phyloP scores from a whole-genome alignment of 2,888 invertebrate genomes.

The Hesperia comma region DNA sequence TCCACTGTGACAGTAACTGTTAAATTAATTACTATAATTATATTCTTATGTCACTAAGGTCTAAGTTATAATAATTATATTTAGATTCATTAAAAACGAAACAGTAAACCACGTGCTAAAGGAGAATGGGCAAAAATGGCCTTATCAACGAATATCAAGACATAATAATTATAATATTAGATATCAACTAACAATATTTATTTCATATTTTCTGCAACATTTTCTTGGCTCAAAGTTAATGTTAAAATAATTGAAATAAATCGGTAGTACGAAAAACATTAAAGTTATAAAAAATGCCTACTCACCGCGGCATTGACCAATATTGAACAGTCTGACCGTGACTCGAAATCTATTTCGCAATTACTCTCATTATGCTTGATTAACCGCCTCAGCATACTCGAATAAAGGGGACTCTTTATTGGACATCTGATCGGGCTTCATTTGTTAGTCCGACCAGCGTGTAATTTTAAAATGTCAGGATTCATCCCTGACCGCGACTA shows the following conservation, averaged over 20 bases:
- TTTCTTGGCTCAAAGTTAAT: no score
- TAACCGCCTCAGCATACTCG: slow-evolving; percentile 12
- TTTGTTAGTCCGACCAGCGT: not conserved
- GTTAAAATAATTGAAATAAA: slow-evolving; percentile 1
- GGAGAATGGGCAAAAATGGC: no score
- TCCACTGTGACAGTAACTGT: no score
- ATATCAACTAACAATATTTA: no score
- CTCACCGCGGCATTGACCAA: slow-evolving; percentile 47
- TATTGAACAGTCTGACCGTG: slow-evolving; percentile 44
- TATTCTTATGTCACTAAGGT: no score
- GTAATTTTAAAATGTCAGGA: not conserved
- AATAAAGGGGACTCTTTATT: slow-evolving; percentile 10
- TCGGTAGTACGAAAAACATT: not conserved
- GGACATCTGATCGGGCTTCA: not conserved
- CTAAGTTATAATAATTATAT: no score
- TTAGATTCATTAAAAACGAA: no score
- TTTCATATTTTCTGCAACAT: no score
- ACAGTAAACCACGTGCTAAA: no score
- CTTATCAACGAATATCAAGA: no score
- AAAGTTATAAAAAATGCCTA: slow-evolving; percentile 16
- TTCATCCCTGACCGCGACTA: not conserved
- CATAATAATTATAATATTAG: no score
- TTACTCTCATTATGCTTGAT: slow-evolving; percentile 41
- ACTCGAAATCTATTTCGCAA: slow-evolving; percentile 47
- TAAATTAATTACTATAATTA: no score